A percentile compares a stretch with the other conserved stretches of the same genome.
These are phyloP conservation scores for Neosilurus hyrtlii DNA, from an alignment of 2,797 vertebrate species.

Conservation along the genomic window DNA sequence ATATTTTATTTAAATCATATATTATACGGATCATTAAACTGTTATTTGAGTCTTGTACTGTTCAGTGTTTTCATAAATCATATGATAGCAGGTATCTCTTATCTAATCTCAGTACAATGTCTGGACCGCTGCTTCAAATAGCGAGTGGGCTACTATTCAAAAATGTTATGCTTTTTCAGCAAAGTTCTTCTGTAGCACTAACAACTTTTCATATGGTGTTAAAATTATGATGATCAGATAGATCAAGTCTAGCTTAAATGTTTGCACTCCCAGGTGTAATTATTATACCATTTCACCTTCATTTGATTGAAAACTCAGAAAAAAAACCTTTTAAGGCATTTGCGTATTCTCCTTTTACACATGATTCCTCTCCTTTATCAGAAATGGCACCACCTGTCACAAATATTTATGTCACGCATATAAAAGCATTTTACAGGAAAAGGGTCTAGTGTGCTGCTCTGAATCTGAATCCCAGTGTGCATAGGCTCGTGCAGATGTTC, in stretches of 20 bases:
- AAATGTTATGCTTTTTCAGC: background rate
- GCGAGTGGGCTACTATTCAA: background rate
- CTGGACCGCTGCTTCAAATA: constrained; percentile 16
- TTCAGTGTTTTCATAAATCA: background rate
- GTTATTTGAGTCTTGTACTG: background rate
- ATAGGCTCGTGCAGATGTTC: constrained; percentile 61
- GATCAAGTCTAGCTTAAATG: background rate
- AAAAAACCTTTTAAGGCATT: background rate
- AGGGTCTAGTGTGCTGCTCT: constrained; percentile 50
- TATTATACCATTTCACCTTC: background rate
- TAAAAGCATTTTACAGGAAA: constrained; percentile 40
- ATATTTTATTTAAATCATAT: constrained; percentile 3
- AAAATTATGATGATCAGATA: background rate
- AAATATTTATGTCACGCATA: constrained; percentile 50
- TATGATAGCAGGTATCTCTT: constrained; percentile 13
- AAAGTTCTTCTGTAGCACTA: background rate
- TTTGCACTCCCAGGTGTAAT: background rate
- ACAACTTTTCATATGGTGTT: constrained; percentile 21
- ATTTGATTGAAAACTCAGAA: background rate
- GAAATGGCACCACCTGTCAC: constrained; percentile 45
- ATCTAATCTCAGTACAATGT: constrained; percentile 6
- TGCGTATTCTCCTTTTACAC: constrained; percentile 14
- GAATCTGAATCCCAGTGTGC: constrained; percentile 43
- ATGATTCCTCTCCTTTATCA: constrained; percentile 45
- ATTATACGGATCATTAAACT: constrained; percentile 9